Base-by-base conservation (phyloP, 2,113 vertebrate species). In the Scomber scombrus region DNA sequence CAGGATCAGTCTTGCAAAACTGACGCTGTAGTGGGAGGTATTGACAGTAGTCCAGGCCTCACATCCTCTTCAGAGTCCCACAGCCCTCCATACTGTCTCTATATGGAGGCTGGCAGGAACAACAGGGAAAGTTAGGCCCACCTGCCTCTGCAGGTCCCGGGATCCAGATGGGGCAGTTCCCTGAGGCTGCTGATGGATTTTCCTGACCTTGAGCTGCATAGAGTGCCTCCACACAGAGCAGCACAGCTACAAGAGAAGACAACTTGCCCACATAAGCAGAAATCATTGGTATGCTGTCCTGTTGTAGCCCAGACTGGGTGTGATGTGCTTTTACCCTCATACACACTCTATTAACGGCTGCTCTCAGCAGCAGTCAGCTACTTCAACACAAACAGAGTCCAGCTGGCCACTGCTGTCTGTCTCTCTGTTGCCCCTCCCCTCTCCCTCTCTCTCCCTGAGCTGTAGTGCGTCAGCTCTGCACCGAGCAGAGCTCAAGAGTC, bases 391-490 rank as follows among this genome's bases (percentile, higher is more conserved):
- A 90, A 92, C 89, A 90, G 76, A 84, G 84, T 91, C 92, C 91
- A 89, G 93, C 90, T 89, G 85, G 84, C 65, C 84, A 68, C 84
- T 86, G 80, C 88, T 89, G 80, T 68, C 87, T 40, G 63, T 49
- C 34, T 71, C 73, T 58, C 78, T 60, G 23, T 47, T 9, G 23
- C 71, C 55, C 85, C 79, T 75, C 85, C 75, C 75, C 67, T 52
- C 71, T 26, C 78, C 34, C 88, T 23, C 80, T 56, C 75, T 52
- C 81, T 51, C 84, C 29, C 68, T 65, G 78, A 71, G 84, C 58
- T 88, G 61, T 81, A 91, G 90, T 93, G 95, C 91, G 93, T 93
- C 94, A 94, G 93, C 88, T 87, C 89, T 92, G 93, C 92, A 84
- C 91, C 64, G 82, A 62, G 82, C 80, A 82, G 80, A 71, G 85